Percentiles rank a stretch among this genome's conserved stretches.
phyloP scores from a whole-genome alignment of 2,888 invertebrate species.

The Apodemia hepburni region DNA sequence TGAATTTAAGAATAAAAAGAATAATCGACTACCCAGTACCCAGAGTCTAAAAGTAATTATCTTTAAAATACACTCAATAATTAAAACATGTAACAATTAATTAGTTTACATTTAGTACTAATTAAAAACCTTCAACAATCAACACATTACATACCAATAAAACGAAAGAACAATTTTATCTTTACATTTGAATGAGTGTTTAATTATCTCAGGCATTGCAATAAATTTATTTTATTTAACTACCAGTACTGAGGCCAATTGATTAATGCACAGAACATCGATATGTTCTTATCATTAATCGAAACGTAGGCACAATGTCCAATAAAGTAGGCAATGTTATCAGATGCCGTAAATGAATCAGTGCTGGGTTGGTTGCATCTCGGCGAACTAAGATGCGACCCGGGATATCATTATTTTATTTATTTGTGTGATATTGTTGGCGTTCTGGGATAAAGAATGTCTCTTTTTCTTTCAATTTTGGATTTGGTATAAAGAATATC shows the following conservation, averaged over 20 bases:
- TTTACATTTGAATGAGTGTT: conserved; percentile 58
- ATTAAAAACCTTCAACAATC: conserved; percentile 7
- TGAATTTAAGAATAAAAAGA: too few species aligned
- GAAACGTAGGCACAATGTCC: conserved; percentile 67
- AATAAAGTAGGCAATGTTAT: conserved; percentile 73
- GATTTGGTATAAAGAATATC: background rate
- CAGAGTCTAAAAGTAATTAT: too few species aligned
- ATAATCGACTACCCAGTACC: too few species aligned
- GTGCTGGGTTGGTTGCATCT: conserved; percentile 40
- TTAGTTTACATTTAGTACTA: conserved; percentile 2
- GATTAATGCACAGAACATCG: conserved; percentile 61
- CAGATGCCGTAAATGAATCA: conserved; percentile 72
- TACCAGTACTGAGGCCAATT: conserved; percentile 35
- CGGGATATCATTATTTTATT: conserved; percentile 20
- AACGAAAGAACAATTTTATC: conserved; percentile 42
- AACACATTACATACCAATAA: conserved; percentile 5
- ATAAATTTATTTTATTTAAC: conserved; percentile 53
- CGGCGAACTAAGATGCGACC: conserved; percentile 38
- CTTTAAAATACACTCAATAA: too few species aligned
- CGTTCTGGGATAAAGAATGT: background rate
- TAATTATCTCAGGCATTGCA: conserved; percentile 61
- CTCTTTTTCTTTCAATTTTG: background rate
- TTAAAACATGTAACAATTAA: background rate
- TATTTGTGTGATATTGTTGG: conserved; percentile 12
- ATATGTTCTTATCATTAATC: conserved; percentile 65